These are phyloP conservation scores for Bergia puertoricense DNA, from an alignment of 92 coral and sea anemone species.

Conservation along the genomic window DNA sequence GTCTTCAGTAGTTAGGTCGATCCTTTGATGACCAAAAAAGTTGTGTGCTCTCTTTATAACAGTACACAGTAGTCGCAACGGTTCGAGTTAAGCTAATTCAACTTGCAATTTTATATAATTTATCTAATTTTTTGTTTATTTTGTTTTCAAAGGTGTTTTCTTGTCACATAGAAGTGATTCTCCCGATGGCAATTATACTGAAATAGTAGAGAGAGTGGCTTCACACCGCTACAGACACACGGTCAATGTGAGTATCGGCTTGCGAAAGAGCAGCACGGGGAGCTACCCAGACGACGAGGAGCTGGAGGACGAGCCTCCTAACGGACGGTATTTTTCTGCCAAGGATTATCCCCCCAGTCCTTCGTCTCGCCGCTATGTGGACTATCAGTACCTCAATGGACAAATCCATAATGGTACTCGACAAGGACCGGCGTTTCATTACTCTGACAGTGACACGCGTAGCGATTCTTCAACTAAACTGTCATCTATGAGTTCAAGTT, in stretches of 20 bases:
- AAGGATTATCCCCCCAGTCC: constrained; percentile 75
- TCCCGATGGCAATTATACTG: constrained; percentile 33
- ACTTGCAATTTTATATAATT: neutral
- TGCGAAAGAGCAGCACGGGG: constrained; percentile 43
- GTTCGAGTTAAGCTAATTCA: neutral
- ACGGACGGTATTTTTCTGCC: constrained; percentile 20
- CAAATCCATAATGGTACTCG: constrained; percentile 49
- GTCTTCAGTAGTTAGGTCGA: too few species aligned
- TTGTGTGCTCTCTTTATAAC: too few species aligned
- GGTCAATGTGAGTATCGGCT: constrained; percentile 35
- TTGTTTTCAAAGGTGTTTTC: constrained; percentile 10
- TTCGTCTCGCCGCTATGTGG: constrained; percentile 53
- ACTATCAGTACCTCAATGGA: constrained; percentile 56
- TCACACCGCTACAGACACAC: constrained; percentile 53
- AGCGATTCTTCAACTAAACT: constrained; percentile 87
- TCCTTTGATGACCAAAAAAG: too few species aligned
- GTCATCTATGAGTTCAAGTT: constrained; percentile 85
- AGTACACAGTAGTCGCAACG: neutral
- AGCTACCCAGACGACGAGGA: constrained; percentile 54
- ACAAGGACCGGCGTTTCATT: constrained; percentile 79
- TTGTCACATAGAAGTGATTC: constrained; percentile 27
- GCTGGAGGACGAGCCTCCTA: constrained; percentile 58
- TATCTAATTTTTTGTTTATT: too few species aligned
- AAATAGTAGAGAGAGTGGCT: constrained; percentile 33
- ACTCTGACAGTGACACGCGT: constrained; percentile 86